phyloP scores from a whole-genome alignment of 2,797 vertebrate genomes.

The Propithecus perrieri region DNA sequence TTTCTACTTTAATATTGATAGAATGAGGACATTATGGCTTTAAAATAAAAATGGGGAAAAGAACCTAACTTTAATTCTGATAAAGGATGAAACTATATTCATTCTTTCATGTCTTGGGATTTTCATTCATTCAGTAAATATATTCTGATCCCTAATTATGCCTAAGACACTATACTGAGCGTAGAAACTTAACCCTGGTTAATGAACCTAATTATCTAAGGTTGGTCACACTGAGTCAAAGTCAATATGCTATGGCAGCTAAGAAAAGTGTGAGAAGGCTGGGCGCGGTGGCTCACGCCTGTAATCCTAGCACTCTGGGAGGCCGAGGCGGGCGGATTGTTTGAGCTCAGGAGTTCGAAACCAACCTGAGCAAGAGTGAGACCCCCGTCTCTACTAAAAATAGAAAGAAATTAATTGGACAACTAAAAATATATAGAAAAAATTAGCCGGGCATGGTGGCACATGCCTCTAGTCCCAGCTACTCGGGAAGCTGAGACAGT shows the following conservation, averaged over 20 bases:
- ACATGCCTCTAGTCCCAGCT: too few relatives aligned
- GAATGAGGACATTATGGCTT: neutral
- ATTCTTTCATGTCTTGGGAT: neutral
- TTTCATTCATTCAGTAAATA: constrained; percentile 33
- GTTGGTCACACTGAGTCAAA: constrained; percentile 4
- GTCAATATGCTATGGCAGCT: neutral
- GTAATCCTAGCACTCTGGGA: too few relatives aligned
- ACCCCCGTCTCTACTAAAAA: too few relatives aligned
- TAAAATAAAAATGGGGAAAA: neutral
- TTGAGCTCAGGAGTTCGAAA: too few relatives aligned
- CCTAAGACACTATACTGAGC: neutral
- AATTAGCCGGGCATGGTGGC: too few relatives aligned
- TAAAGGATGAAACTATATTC: neutral
- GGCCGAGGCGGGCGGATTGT: too few relatives aligned
- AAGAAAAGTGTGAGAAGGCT: constrained; percentile 16
- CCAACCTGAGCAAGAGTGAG: too few relatives aligned
- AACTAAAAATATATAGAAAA: too few relatives aligned
- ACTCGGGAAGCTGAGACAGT: too few relatives aligned
- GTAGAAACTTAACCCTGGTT: neutral
- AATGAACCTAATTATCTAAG: constrained; percentile 29
- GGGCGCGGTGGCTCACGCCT: too few relatives aligned
- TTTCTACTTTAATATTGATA: neutral
- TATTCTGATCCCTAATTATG: neutral
- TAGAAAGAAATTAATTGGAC: too few relatives aligned
- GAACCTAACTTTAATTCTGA: neutral